A percentile compares a stretch with the other conserved stretches of the same genome.
Evolutionary conservation across 2,888 invertebrate genomes (phyloP).

Genomic region (Rotaria macrura): DNA sequence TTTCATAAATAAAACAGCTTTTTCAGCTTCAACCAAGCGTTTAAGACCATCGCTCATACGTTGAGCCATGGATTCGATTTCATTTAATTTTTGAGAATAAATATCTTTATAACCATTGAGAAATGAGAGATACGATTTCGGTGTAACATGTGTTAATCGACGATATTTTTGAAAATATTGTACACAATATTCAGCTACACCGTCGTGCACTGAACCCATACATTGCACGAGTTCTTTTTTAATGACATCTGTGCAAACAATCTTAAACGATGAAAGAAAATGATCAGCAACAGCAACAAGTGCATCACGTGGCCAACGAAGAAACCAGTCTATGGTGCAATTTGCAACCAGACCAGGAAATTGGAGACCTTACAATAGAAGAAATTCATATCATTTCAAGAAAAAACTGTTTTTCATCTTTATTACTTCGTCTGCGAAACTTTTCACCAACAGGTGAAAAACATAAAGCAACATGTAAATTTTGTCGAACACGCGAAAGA

Average conservation of each 20-base stretch:
- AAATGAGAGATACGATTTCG: conserved; percentile 76
- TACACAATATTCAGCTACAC: conserved; percentile 63
- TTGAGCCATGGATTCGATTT: conserved; percentile 64
- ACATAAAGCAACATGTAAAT: conserved; percentile 33
- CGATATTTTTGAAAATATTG: conserved; percentile 72
- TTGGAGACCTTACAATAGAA: conserved; percentile 65
- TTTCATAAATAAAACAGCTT: conserved; percentile 64
- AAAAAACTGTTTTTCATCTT: too few relatives aligned
- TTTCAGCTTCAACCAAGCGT: conserved; percentile 48
- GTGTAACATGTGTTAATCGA: conserved; percentile 73
- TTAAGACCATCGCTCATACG: conserved; percentile 67
- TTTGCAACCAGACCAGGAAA: conserved; percentile 83
- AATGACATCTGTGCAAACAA: conserved; percentile 67
- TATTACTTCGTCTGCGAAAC: neutral
- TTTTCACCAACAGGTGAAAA: conserved; percentile 36
- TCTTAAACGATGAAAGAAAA: conserved; percentile 61
- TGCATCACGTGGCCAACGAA: conserved; percentile 74
- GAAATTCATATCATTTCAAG: conserved; percentile 36
- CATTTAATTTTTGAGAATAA: conserved; percentile 69
- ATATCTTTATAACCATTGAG: conserved; percentile 68
- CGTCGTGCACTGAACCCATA: conserved; percentile 73
- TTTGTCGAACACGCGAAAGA: conserved; percentile 57
- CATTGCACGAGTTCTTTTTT: conserved; percentile 66
- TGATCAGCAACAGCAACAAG: conserved; percentile 70
- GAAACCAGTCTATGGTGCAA: conserved; percentile 82